Conservation (phyloP, 1,140 invertebrate genomes). For the Notospermus geniculatus region DNA sequence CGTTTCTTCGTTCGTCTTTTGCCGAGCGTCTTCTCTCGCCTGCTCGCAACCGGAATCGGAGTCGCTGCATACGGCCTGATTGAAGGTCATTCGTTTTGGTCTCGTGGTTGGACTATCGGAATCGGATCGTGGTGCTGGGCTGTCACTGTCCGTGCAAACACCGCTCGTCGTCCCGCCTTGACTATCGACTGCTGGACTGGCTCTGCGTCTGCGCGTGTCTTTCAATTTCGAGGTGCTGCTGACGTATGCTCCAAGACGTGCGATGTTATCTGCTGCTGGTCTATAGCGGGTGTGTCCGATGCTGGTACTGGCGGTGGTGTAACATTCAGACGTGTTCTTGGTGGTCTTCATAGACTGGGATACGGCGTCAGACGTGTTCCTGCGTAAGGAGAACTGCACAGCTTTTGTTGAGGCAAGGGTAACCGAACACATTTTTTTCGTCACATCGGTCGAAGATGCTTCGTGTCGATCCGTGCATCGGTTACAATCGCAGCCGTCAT, state of each 20-base stretch:
- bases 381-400: background rate
- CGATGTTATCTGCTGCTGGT: too few species aligned
- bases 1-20: background rate
- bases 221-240: too few species aligned
- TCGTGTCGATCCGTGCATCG: background rate
- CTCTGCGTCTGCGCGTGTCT: background rate
- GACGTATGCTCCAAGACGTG: too few species aligned
- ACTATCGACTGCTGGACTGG: too few species aligned
- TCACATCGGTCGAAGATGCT: background rate
- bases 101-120: background rate
- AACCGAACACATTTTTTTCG: background rate
- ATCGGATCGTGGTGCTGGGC: background rate
- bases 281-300: too few species aligned
- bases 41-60: background rate
- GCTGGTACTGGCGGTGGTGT: too few species aligned
- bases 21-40: slow-evolving; percentile 1
- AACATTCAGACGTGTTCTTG: too few species aligned
- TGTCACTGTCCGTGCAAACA: slow-evolving; percentile 4
- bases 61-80: background rate
- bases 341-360: too few species aligned
- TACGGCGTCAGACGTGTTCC: too few species aligned
- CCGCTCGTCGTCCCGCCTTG: background rate
- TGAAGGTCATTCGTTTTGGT: slow-evolving; percentile 32
- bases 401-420: too few species aligned
- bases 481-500: background rate